Base-by-base conservation (phyloP, 2,888 invertebrate genomes). In the Trissoscelio sp. region DNA sequence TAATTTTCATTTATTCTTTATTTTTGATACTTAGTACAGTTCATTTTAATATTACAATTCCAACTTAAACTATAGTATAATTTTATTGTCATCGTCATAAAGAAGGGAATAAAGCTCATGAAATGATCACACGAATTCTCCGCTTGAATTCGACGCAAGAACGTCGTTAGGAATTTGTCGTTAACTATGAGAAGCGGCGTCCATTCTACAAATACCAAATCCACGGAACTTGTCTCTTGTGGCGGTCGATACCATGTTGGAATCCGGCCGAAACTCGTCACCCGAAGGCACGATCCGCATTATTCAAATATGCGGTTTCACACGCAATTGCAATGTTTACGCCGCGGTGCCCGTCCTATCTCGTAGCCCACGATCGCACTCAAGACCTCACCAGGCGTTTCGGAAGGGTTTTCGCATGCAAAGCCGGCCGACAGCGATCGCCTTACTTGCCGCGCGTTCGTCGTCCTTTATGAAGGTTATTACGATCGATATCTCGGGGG, bases 281-380 rank as follows among this genome's bases (percentile, higher is more conserved):
- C 67, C 73, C 51, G 46, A 16, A 55, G 73, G 73, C 73, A 72
- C 44, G 55, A 60, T 46, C 14, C 60, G 48, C 79, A 79, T 79
- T 79, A 79, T 79, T 79, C 73, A 79, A 79, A 79, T 79, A 73
- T 79, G 79, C 42, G 73, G 79, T 62, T 73, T 79, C 73, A 73
- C 79, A 73, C 73, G 73, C 79, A 79, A 79, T 79, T 79, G 73
- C 67, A 62, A 79, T 73, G 79, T 79, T 73, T 73, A 73, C 72
- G 67, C 16, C 72, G 34, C 58, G 51, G 22, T 20, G 39, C 64
- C 24, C 20, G n/a, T 31, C 44, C 39, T 67, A 67, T 58, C 66
- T 60, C n/a, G 22, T 3, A 22, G 4, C 4, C 37, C 60, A 42
- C 39, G 73, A 73, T 73, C 66, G 28, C 24, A 6, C 24, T 24